Conservation (phyloP, 2,888 invertebrate genomes). For the Volucella inflata region DNA sequence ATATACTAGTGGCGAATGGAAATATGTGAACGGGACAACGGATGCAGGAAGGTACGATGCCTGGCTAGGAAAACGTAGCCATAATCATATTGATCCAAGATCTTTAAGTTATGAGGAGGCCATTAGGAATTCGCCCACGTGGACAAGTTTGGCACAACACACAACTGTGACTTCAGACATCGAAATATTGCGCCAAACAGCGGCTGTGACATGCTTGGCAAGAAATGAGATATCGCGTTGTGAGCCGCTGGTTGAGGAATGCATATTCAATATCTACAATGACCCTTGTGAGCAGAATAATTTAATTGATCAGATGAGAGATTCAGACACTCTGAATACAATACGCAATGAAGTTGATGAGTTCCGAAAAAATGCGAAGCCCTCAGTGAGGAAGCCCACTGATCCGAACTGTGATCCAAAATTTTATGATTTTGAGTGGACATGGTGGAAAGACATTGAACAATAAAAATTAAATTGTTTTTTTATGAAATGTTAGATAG, state of each 20-base stretch:
- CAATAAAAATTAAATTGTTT: background rate
- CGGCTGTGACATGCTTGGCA: slow-evolving; percentile 77
- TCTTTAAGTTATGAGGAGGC: slow-evolving; percentile 58
- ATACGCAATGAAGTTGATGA: slow-evolving; percentile 84
- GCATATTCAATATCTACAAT: slow-evolving; percentile 84
- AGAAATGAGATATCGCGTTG: slow-evolving; percentile 78
- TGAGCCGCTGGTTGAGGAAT: slow-evolving; percentile 80
- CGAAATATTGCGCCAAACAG: slow-evolving; percentile 76
- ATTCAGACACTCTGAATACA: slow-evolving; percentile 76
- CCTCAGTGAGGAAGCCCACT: slow-evolving; percentile 83
- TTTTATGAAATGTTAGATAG: too few species aligned
- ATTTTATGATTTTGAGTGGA: slow-evolving; percentile 86
- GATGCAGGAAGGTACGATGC: slow-evolving; percentile 70
- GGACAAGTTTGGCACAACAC: slow-evolving; percentile 53
- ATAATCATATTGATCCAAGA: slow-evolving; percentile 67
- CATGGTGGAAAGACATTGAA: slow-evolving; percentile 85
- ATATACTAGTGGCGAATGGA: slow-evolving; percentile 75
- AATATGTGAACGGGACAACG: slow-evolving; percentile 77
- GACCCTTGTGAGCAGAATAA: slow-evolving; percentile 85
- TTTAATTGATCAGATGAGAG: slow-evolving; percentile 77
- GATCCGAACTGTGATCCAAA: slow-evolving; percentile 86
- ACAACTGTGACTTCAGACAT: slow-evolving; percentile 84
- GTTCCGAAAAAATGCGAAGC: slow-evolving; percentile 83
- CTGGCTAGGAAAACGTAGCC: slow-evolving; percentile 74
- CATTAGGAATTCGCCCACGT: slow-evolving; percentile 63